Base-by-base conservation (phyloP, 2,888 invertebrate genomes). In the Pherbina coryleti region DNA sequence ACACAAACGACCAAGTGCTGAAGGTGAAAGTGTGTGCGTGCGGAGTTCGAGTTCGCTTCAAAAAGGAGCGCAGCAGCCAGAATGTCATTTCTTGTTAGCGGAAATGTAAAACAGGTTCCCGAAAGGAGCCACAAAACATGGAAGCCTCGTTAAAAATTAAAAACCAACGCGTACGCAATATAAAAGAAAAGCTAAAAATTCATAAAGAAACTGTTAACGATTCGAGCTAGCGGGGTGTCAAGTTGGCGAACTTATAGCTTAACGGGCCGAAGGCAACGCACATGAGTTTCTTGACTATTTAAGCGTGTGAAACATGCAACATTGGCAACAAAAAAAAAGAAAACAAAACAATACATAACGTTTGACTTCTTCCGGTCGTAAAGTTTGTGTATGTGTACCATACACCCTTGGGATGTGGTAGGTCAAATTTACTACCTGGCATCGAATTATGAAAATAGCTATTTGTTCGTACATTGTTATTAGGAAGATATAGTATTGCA, bases 131-230 rank as follows among this genome's bases (percentile, higher is more conserved):
- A 44, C 55, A 49, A 28, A 57, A 70, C 69, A 44, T 25, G 9
- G 37, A 55, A 19, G 79, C 14, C 76, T 84, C 75, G 83, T 84
- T 85, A 85, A 85, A 86, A 85, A 84, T 85, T 86, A 81, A 85
- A 44, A 84, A 82, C 81, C 83, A 78, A n/a, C 55, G 55, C 19
- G 55, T 55, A 11, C 51, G 70, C 71, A 34, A 34, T 62, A 55
- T 64, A 57, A n/a, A 28, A 62, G 62, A 66, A 66, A 8, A 66
- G 31, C 75, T 76, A 28, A 44, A 25, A 55, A 37, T 75, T 66
- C 76, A 60, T 49, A 71, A 53, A 69, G 34, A 69, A 57, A 60
- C 28, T 60, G 14, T 2, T 60, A 60, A 60, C 22, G 60, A 22
- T 60, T 14, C 28, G 51, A 51, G 11, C 22, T 14, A 14, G 17